phyloP scores from a whole-genome alignment of 2,888 invertebrate genomes.

The Celastrina argiolus region DNA sequence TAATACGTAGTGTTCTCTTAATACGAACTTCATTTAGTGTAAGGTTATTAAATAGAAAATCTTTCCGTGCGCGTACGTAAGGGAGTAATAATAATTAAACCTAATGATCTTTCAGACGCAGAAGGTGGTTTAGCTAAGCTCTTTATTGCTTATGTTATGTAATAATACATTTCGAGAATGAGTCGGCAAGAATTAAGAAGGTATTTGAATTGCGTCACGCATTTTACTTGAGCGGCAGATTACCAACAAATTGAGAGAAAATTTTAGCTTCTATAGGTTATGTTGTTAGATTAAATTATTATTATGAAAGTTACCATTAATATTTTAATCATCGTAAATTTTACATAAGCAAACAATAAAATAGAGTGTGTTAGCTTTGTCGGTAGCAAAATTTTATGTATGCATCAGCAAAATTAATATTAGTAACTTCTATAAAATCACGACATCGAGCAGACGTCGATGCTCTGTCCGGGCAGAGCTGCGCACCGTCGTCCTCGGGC shows the following conservation, averaged over 20 bases:
- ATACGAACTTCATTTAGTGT: neutral
- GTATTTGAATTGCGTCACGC: conserved; percentile 55
- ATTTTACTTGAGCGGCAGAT: conserved; percentile 38
- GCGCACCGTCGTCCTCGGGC: too few relatives aligned
- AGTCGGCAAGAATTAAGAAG: conserved; percentile 59
- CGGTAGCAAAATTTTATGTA: too few relatives aligned
- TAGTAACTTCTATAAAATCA: too few relatives aligned
- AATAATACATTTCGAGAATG: conserved; percentile 59
- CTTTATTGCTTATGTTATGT: conserved; percentile 66
- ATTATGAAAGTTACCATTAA: neutral
- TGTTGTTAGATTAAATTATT: neutral
- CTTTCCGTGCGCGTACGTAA: conserved; percentile 29
- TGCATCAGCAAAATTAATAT: too few relatives aligned
- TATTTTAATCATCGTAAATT: neutral
- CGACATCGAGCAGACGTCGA: conserved; percentile 91
- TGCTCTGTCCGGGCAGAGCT: conserved; percentile 84
- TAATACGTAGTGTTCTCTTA: neutral
- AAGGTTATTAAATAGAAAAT: conserved; percentile 1
- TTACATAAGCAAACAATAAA: neutral
- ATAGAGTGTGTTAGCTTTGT: too few relatives aligned
- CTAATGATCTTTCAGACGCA: conserved; percentile 63
- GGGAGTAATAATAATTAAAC: conserved; percentile 65
- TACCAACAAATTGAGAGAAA: conserved; percentile 32
- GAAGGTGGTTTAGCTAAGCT: conserved; percentile 61
- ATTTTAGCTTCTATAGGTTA: neutral